phyloP scores from a whole-genome alignment of 1,140 invertebrate species.

The Scaptomyza montana region DNA sequence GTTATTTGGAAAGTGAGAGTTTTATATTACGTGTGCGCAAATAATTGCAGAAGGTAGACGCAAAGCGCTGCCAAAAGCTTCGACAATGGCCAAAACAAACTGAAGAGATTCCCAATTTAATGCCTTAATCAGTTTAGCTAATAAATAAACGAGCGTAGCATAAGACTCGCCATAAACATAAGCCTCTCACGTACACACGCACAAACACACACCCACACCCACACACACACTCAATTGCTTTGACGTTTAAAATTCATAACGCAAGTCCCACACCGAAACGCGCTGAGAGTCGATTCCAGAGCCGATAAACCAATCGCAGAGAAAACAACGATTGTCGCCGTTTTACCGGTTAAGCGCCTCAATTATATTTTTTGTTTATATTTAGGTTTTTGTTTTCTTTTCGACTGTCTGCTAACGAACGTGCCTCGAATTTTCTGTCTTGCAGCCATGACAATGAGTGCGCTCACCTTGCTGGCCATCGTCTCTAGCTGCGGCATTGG shows the following conservation, averaged over 20 bases:
- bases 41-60: constrained; percentile 52
- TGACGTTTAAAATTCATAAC: constrained; percentile 9
- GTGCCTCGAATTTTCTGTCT: constrained; percentile 48
- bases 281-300: constrained; percentile 33
- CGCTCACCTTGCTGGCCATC: constrained; percentile 54
- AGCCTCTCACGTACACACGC: neutral
- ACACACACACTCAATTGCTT: neutral
- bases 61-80: constrained; percentile 22
- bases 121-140: constrained; percentile 47
- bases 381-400: constrained; percentile 17
- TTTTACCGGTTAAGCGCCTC: constrained; percentile 43
- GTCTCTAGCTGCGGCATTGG: constrained; percentile 34
- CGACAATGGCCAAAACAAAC: constrained; percentile 26
- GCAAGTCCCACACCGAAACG: neutral
- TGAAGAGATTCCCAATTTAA: neutral
- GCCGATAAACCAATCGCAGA: constrained; percentile 38
- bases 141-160: constrained; percentile 44
- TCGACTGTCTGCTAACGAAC: constrained; percentile 21
- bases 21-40: constrained; percentile 66
- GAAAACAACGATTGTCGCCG: constrained; percentile 53
- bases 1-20: constrained; percentile 71
- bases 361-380: constrained; percentile 40
- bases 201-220: neutral
- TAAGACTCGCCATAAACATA: constrained; percentile 57
- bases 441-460: constrained; percentile 70